Percentiles rank a stretch among this genome's conserved stretches.
Evolutionary conservation across 2,113 vertebrate genomes (phyloP).

Genomic region (Dicerorhinus sumatrensis): DNA sequence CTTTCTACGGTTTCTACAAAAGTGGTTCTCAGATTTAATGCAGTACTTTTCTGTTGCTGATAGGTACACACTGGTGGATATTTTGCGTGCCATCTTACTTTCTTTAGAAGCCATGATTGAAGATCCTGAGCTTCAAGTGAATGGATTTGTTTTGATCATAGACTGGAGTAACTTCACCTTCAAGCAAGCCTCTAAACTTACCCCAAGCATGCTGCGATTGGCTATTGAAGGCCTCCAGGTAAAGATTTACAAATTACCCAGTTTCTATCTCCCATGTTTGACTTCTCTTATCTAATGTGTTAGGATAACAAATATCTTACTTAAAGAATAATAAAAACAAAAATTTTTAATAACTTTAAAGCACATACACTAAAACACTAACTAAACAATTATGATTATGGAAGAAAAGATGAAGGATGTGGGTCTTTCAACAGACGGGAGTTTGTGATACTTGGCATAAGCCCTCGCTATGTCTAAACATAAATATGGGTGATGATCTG

Average conservation of each 20-base stretch:
- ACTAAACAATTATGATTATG: background rate
- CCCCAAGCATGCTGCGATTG: slow-evolving; percentile 97
- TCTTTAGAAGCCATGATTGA: slow-evolving; percentile 99
- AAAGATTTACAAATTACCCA: slow-evolving; percentile 43
- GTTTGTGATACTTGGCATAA: background rate
- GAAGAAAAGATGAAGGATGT: background rate
- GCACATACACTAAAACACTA: background rate
- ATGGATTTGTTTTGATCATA: slow-evolving; percentile 99
- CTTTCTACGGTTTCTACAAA: background rate
- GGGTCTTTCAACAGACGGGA: background rate
- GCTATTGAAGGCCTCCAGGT: slow-evolving; percentile 99
- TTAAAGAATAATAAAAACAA: background rate
- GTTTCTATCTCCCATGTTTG: background rate
- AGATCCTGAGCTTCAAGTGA: slow-evolving; percentile 98
- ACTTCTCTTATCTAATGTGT: background rate
- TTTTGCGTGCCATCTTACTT: slow-evolving; percentile 97
- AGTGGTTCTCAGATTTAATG: slow-evolving; percentile 48
- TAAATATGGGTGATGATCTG: background rate
- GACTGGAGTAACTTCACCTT: slow-evolving; percentile 99
- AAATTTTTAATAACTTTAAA: background rate
- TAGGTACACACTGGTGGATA: slow-evolving; percentile 99
- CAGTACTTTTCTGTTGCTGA: slow-evolving; percentile 16
- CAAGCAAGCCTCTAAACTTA: slow-evolving; percentile 98
- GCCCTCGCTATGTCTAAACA: background rate
- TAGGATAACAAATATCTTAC: background rate